These are phyloP conservation scores for Artemia sinica DNA, from an alignment of 2,888 invertebrate genomes.

Conservation along the genomic window DNA sequence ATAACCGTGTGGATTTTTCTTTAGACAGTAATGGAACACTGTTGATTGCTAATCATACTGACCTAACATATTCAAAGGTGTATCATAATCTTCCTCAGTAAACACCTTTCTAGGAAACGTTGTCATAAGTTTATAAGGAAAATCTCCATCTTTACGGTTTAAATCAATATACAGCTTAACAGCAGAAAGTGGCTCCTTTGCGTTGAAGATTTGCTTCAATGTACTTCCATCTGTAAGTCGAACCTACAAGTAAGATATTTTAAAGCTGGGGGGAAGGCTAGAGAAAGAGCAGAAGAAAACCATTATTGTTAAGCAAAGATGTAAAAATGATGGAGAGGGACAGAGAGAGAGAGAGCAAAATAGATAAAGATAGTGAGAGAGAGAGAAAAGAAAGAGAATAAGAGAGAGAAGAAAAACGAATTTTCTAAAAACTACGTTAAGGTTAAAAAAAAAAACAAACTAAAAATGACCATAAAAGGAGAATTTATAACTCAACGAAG, in stretches of 20 bases:
- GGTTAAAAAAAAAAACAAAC: too few relatives aligned
- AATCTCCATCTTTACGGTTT: slow-evolving; percentile 51
- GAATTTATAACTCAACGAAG: too few relatives aligned
- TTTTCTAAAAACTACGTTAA: neutral
- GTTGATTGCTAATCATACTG: slow-evolving; percentile 25
- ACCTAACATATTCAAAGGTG: slow-evolving; percentile 67
- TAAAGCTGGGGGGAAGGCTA: neutral
- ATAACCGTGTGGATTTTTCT: too few relatives aligned
- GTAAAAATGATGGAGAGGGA: neutral
- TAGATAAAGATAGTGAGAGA: neutral
- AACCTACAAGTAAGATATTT: slow-evolving; percentile 38
- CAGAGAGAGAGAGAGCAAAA: too few relatives aligned
- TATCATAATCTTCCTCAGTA: slow-evolving; percentile 65
- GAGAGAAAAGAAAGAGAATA: neutral
- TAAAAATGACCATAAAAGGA: too few relatives aligned
- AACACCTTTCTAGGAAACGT: slow-evolving; percentile 79
- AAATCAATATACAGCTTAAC: slow-evolving; percentile 74
- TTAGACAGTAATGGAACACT: too few relatives aligned
- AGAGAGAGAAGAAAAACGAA: neutral
- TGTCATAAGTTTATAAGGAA: slow-evolving; percentile 67
- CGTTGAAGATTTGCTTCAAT: slow-evolving; percentile 56
- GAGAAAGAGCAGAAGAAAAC: slow-evolving; percentile 12
- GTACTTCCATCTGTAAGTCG: slow-evolving; percentile 55
- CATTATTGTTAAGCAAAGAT: neutral
- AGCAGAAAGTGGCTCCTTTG: slow-evolving; percentile 72